phyloP scores from a whole-genome alignment of 2,113 vertebrate genomes.

The Heterotilapia buettikoferi region DNA sequence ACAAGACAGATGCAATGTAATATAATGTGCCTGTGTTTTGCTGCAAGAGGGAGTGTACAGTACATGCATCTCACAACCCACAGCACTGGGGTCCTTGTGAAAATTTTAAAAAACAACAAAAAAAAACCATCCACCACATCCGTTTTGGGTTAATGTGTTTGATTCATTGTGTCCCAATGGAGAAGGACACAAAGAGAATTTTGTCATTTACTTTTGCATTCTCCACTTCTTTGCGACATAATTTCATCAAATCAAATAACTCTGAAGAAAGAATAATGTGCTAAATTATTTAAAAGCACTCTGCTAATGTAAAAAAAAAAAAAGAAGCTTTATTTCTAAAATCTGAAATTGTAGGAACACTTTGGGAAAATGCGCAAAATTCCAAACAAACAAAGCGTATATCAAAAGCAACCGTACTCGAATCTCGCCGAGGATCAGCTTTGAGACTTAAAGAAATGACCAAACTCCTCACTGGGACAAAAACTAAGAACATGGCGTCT shows the following conservation, averaged over 20 bases:
- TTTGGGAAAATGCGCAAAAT: background rate
- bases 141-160: background rate
- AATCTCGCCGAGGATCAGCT: conserved; percentile 3
- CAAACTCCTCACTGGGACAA: conserved; percentile 21
- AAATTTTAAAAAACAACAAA: background rate
- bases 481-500: conserved; percentile 43
- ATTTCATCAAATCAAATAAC: conserved; percentile 23
- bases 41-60: conserved; percentile 60
- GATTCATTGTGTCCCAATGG: background rate
- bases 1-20: conserved; percentile 68
- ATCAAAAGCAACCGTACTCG: conserved; percentile 12
- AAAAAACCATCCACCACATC: background rate
- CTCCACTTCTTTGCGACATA: background rate
- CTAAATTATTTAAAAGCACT: background rate
- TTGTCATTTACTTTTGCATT: background rate
- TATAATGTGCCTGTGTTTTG: conserved; percentile 70
- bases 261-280: background rate
- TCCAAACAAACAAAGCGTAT: background rate
- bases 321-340: background rate
- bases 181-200: background rate
- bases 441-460: conserved; percentile 19
- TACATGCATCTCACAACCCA: conserved; percentile 36
- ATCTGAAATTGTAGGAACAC: background rate
- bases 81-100: background rate
- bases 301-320: background rate